These are phyloP conservation scores for Gymnorhina tibicen DNA, from an alignment of 2,113 vertebrate genomes.

Conservation along the genomic window DNA sequence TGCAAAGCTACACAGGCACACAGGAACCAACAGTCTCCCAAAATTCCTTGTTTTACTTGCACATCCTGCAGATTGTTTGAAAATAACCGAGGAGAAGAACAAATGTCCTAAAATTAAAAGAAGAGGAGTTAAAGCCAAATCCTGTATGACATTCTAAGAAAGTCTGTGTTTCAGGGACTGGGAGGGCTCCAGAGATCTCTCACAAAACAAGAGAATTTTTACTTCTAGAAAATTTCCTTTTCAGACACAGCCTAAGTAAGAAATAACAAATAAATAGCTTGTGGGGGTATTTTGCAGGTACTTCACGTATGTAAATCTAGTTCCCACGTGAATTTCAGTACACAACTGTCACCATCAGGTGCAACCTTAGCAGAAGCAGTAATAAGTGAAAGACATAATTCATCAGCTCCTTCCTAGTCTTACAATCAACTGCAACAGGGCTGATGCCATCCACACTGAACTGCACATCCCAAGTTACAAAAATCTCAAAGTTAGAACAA, in stretches of 20 bases:
- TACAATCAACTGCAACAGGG: background rate
- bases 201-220: background rate
- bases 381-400: background rate
- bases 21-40: constrained; percentile 97
- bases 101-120: constrained; percentile 83
- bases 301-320: background rate
- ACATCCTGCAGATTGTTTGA: constrained; percentile 74
- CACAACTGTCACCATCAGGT: background rate
- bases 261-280: background rate
- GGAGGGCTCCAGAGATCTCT: background rate
- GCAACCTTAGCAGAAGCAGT: background rate
- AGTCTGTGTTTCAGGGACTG: background rate
- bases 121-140: background rate
- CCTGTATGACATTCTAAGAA: background rate
- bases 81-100: constrained; percentile 79
- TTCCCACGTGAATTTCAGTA: background rate
- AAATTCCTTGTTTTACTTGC: constrained; percentile 89
- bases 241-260: background rate
- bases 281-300: background rate
- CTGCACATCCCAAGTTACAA: background rate
- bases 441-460: background rate
- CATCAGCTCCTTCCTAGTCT: background rate
- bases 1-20: constrained; percentile 89
- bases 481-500: background rate
- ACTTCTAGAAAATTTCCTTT: background rate